Base-by-base conservation (phyloP, 64 coral and sea anemone genomes). In the Dendrophyllia cribrosa region DNA sequence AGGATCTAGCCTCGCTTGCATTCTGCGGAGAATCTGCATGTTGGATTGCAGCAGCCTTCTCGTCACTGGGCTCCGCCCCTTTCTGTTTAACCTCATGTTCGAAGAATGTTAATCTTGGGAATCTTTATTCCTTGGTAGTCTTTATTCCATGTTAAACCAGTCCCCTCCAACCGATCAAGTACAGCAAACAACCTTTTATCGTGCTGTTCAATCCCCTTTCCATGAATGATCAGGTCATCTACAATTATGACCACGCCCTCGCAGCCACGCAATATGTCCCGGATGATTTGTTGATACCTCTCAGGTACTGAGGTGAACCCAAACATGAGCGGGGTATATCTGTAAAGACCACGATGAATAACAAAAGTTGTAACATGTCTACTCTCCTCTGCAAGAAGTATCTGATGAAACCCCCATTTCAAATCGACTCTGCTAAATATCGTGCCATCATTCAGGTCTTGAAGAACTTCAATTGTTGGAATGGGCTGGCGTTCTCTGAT, bases 1-100 rank as follows among this genome's bases (percentile, higher is more conserved):
- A 62, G 16, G 72, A 89, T 60, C 64, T 59, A 3, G 65, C 87
- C 50, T 76, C 72, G 34, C 72, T 77, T 3, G 87, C 72, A 49
- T 89, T 89, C 58, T 89, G 86, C 48, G 71, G 72, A 9, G 72
- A 70, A 1, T 44, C 67, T 61, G 55, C 86, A 51, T 76, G 60
- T 12, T 63, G 72, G 13, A 88, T 88, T 75, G 86, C 86, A 3
- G 45, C 86, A 49, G 76, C 86, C 25, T 76, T 76, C 71, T 61
- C 43, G 10, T 58, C 71, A 53, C 76, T 75, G 25, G 72, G 87
- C 65, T 89, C 65, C 5, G 65, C 76, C 24, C 87, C 72, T 11
- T 89, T 49, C 21, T 56, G 55, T 24, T 43, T 77, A 26, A 77
- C 59, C n/a, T 76, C 45, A 23, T 89, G 87, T 20, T 56, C 87